Evolutionary conservation across 2,888 invertebrate species (phyloP).

Genomic region (Mellilla xanthometata): DNA sequence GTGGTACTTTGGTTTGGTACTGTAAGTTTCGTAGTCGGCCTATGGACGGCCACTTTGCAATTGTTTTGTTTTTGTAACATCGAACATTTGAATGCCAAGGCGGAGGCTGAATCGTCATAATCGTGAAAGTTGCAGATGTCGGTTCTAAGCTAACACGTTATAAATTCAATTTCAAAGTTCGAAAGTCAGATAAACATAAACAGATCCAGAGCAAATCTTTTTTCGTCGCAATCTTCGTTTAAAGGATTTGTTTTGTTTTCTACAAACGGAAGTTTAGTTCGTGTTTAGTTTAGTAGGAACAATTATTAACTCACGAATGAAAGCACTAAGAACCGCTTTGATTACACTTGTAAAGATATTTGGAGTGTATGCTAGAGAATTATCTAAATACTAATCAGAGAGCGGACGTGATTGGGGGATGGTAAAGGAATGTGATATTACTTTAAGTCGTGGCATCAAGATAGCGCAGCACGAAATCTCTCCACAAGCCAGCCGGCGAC

Average conservation of each 20-base stretch:
- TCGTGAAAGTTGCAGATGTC: not conserved
- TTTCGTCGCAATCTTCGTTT: too few species aligned
- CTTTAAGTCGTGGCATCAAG: slow-evolving; percentile 61
- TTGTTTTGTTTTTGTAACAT: slow-evolving; percentile 18
- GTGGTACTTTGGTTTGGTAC: slow-evolving; percentile 2
- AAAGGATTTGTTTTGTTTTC: too few species aligned
- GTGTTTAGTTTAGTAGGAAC: too few species aligned
- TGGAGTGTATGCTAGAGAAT: too few species aligned
- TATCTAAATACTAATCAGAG: not conserved
- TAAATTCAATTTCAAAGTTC: too few species aligned
- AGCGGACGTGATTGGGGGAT: slow-evolving; percentile 30
- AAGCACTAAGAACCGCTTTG: too few species aligned
- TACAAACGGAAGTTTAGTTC: too few species aligned
- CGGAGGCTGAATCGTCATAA: slow-evolving; percentile 35
- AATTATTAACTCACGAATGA: too few species aligned
- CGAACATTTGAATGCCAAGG: slow-evolving; percentile 35
- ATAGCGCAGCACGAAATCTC: slow-evolving; percentile 45
- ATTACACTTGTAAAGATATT: too few species aligned
- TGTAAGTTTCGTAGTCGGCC: slow-evolving; percentile 25
- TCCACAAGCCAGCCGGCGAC: slow-evolving; percentile 62
- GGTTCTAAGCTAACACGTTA: too few species aligned
- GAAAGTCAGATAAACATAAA: too few species aligned
- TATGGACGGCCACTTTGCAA: slow-evolving; percentile 19
- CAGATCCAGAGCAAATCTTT: too few species aligned
- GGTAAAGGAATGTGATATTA: slow-evolving; percentile 78